These are phyloP conservation scores for Zosterops hypoxanthus DNA, from an alignment of 2,113 vertebrate genomes.

Conservation along the genomic window DNA sequence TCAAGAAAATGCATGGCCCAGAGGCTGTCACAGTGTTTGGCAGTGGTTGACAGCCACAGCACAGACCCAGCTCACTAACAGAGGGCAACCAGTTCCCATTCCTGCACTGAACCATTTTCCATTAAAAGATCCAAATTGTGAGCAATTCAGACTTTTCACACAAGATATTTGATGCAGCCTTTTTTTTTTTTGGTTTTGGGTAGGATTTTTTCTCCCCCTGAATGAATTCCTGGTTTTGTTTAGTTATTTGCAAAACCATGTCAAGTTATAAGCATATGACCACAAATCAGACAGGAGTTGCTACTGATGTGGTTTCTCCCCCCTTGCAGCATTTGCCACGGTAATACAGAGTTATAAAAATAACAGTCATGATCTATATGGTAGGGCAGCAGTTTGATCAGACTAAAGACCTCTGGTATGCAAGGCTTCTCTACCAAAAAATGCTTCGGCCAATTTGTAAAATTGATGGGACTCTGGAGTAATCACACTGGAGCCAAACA, in stretches of 20 bases:
- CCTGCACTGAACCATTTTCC: slow-evolving; percentile 3
- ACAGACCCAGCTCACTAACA: neutral
- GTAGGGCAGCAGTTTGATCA: slow-evolving; percentile 38
- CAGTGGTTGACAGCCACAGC: neutral
- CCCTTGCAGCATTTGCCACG: neutral
- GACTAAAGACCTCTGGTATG: slow-evolving; percentile 42
- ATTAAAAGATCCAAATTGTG: neutral
- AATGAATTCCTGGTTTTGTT: slow-evolving; percentile 39
- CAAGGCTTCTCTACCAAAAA: slow-evolving; percentile 41
- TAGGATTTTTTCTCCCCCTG: rapidly evolving
- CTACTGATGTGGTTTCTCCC: slow-evolving; percentile 62
- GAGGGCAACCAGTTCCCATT: neutral
- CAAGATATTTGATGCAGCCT: slow-evolving; percentile 12
- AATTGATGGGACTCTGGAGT: slow-evolving; percentile 49
- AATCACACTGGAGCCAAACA: neutral
- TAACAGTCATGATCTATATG: neutral
- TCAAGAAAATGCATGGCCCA: neutral
- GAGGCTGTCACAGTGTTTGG: neutral
- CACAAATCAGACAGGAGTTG: slow-evolving; percentile 61
- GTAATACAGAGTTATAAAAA: slow-evolving; percentile 35
- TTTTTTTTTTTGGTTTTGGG: neutral
- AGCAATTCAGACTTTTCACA: slow-evolving; percentile 11
- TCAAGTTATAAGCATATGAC: slow-evolving; percentile 42
- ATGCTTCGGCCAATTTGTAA: slow-evolving; percentile 47
- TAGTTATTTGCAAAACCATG: slow-evolving; percentile 49